Conservation (phyloP, 1,140 invertebrate genomes). For the Sarcophaga peregrina region DNA sequence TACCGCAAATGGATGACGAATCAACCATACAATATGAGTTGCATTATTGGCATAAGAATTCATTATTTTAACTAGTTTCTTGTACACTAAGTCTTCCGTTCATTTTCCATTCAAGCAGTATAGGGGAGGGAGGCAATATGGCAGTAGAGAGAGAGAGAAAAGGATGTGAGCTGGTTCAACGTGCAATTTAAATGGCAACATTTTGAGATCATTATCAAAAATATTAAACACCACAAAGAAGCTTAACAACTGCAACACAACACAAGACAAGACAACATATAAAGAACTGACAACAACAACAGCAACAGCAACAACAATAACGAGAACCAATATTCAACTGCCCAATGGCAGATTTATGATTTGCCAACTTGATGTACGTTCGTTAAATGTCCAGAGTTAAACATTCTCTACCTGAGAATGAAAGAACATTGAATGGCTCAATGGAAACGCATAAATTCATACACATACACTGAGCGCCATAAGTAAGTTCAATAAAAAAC, state of each 20-base stretch:
- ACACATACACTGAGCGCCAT: background rate
- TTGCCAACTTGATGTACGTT: conserved; percentile 21
- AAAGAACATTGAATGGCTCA: background rate
- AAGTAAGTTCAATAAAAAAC: too few relatives aligned
- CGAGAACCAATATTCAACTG: conserved; percentile 6
- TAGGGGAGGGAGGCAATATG: too few relatives aligned
- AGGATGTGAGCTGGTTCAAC: too few relatives aligned
- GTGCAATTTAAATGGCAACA: background rate
- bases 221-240: conserved; percentile 13
- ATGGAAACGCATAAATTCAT: background rate
- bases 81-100: too few relatives aligned
- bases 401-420: background rate
- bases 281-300: too few relatives aligned
- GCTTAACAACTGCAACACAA: conserved; percentile 12
- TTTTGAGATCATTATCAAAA: conserved; percentile 16
- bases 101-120: too few relatives aligned
- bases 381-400: background rate
- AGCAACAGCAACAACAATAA: too few relatives aligned
- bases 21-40: too few relatives aligned
- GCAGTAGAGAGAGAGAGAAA: too few relatives aligned
- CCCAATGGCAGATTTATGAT: conserved; percentile 24
- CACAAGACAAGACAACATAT: background rate
- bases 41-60: too few relatives aligned
- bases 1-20: too few relatives aligned
- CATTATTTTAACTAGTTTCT: too few relatives aligned